Evolutionary conservation across 2,888 invertebrate species (phyloP).

Genomic region (Salticus scenicus): DNA sequence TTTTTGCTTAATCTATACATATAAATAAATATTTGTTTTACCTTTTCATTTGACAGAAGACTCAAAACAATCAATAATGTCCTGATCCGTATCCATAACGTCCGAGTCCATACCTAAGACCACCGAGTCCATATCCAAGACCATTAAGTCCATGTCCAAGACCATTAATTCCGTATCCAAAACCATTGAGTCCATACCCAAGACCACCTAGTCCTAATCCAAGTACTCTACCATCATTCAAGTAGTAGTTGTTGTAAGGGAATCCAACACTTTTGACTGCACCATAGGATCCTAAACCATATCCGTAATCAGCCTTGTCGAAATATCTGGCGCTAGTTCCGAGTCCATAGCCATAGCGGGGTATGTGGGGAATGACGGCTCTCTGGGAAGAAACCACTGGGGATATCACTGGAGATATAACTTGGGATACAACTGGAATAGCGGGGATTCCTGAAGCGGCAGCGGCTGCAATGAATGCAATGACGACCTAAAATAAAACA

Average conservation of each 20-base stretch:
- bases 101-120: too few relatives aligned
- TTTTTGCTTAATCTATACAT: too few relatives aligned
- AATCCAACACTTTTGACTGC: not conserved
- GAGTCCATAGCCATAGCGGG: not conserved
- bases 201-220: not conserved
- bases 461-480: too few relatives aligned
- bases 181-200: not conserved
- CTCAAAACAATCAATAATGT: too few relatives aligned
- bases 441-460: too few relatives aligned
- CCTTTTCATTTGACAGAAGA: too few relatives aligned
- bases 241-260: not conserved
- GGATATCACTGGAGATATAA: not conserved
- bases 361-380: not conserved
- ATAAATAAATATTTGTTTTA: too few relatives aligned
- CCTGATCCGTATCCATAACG: too few relatives aligned
- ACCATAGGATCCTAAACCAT: not conserved
- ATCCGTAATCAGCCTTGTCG: not conserved
- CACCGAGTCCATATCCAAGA: too few relatives aligned
- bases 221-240: not conserved
- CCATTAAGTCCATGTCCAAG: too few relatives aligned
- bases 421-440: too few relatives aligned
- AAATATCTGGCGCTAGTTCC: conserved; percentile 14
- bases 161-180: not conserved
- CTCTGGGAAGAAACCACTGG: not conserved
- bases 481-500: too few relatives aligned